A percentile compares a stretch with the other conserved stretches of the same genome.
Conservation (phyloP, 2,113 vertebrate genomes). For the Microcebus murinus region DNA sequence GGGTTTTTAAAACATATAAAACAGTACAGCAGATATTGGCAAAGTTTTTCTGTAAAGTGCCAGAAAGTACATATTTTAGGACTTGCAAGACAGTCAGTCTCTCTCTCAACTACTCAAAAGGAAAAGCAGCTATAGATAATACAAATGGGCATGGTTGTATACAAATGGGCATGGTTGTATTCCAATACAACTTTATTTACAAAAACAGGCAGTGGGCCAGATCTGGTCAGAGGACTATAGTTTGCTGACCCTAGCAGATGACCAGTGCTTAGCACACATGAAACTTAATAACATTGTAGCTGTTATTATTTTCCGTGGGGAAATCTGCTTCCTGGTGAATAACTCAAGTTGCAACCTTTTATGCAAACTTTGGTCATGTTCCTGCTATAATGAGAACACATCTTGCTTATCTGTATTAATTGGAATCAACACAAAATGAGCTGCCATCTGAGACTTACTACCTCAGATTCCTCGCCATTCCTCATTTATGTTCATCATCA, state of each 20-base stretch:
- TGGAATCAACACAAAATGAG: neutral
- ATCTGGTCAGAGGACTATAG: neutral
- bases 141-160: neutral
- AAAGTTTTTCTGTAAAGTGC: neutral
- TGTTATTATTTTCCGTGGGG: neutral
- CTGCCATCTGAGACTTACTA: neutral
- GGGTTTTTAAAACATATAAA: neutral
- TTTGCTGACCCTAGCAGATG: neutral
- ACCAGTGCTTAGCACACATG: neutral
- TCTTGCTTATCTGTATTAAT: neutral
- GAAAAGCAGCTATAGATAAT: neutral
- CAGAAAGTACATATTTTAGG: neutral
- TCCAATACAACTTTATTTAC: constrained; percentile 41
- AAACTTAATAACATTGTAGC: neutral
- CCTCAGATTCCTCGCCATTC: neutral
- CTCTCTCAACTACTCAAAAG: neutral
- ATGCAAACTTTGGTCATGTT: neutral
- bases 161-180: neutral
- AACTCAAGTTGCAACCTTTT: neutral
- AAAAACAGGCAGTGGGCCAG: neutral
- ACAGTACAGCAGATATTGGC: neutral
- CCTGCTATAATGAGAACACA: neutral
- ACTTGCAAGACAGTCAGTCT: neutral
- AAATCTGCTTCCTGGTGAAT: constrained; percentile 1
- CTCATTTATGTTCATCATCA: neutral